phyloP scores from a whole-genome alignment of 30 jellyfish, hydroid and myxozoan genomes.

The Haliclystus octoradiatus region DNA sequence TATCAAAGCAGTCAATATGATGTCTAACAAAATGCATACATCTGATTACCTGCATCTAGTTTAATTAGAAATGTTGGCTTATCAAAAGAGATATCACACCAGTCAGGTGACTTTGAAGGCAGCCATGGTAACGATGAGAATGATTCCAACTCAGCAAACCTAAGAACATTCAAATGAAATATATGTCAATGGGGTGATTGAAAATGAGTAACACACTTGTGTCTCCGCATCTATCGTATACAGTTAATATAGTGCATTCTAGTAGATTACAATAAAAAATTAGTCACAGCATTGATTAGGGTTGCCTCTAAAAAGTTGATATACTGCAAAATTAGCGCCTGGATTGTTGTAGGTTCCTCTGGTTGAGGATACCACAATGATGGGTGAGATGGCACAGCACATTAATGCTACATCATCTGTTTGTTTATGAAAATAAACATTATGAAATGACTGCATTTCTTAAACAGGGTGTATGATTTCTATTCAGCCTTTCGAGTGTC shows the following conservation, averaged over 20 bases:
- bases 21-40: not conserved
- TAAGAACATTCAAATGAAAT: not conserved
- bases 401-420: no score
- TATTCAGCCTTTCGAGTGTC: no score
- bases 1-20: no score
- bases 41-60: conserved; percentile 54
- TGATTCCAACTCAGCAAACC: conserved; percentile 61
- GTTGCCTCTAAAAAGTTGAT: no score
- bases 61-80: conserved; percentile 59
- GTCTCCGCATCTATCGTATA: conserved; percentile 9
- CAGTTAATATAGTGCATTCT: not conserved
- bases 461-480: no score
- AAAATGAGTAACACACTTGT: not conserved
- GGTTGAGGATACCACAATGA: no score
- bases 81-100: conserved; percentile 32
- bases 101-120: conserved; percentile 17
- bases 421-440: no score
- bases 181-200: not conserved
- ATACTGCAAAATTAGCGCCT: no score
- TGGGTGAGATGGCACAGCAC: no score
- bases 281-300: not conserved
- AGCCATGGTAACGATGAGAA: conserved; percentile 14
- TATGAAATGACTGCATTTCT: no score
- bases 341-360: no score
- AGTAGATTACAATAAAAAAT: not conserved